Evolutionary conservation across 2,888 invertebrate species (phyloP).

Genomic region (Oasisia sp.): DNA sequence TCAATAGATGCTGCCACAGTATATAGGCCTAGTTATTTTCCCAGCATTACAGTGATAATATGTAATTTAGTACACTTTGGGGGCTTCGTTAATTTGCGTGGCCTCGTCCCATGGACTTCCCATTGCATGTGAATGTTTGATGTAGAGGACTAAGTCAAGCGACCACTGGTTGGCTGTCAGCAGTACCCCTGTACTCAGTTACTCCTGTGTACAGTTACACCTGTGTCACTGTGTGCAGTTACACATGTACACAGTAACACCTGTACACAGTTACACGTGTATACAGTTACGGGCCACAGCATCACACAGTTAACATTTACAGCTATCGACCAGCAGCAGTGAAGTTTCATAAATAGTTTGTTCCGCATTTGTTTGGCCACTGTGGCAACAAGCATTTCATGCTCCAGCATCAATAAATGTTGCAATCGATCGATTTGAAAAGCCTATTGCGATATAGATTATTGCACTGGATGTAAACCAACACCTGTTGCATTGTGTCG

Average conservation of each 20-base stretch:
- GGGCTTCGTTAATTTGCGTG: no score
- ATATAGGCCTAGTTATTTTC: no score
- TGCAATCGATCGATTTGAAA: not conserved
- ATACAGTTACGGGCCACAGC: not conserved
- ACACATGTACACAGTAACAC: no score
- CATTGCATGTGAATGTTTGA: not conserved
- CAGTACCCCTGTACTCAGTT: no score
- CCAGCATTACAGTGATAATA: no score
- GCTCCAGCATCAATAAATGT: not conserved
- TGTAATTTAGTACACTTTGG: no score
- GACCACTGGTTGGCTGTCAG: not conserved
- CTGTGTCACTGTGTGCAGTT: no score
- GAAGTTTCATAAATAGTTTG: not conserved
- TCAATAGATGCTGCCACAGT: no score
- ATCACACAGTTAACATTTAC: not conserved
- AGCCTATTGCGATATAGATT: not conserved
- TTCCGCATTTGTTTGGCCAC: not conserved
- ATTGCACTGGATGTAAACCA: not conserved
- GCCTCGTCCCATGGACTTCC: not conserved
- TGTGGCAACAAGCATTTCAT: not conserved
- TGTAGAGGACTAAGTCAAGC: not conserved
- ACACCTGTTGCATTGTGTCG: not conserved
- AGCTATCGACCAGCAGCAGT: not conserved
- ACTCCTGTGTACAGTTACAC: no score
- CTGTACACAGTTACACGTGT: not conserved